Conservation (phyloP, 2,113 vertebrate species). For the Girardinichthys multiradiatus region DNA sequence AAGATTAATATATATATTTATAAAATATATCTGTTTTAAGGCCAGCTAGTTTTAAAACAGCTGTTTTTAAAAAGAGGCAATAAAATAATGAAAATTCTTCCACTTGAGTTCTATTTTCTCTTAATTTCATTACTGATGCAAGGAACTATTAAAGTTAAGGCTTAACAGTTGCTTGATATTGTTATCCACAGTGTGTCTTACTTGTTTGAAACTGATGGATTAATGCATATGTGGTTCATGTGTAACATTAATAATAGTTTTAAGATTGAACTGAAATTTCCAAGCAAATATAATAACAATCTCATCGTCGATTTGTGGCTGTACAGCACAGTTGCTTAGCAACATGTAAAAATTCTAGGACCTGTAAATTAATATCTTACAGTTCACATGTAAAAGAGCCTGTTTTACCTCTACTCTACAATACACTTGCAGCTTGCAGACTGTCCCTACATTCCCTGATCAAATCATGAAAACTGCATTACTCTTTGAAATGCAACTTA, state of each 20-base stretch:
- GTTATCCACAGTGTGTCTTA: background rate
- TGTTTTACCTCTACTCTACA: conserved; percentile 2
- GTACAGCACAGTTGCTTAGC: conserved; percentile 48
- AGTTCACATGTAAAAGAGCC: conserved; percentile 15
- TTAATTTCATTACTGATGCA: conserved; percentile 14
- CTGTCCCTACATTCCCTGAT: background rate
- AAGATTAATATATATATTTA: no score
- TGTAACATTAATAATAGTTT: background rate
- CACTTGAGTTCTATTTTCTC: background rate
- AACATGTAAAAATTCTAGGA: conserved; percentile 27
- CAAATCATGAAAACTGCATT: background rate
- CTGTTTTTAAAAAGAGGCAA: no score
- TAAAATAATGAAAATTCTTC: no score
- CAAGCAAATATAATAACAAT: background rate
- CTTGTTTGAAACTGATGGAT: background rate
- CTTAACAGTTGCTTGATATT: background rate
- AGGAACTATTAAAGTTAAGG: background rate
- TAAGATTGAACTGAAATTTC: conserved; percentile 2
- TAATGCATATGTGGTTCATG: background rate
- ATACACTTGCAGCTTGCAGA: background rate
- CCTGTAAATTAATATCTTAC: conserved; percentile 33
- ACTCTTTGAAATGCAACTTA: background rate
- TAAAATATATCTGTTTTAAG: no score
- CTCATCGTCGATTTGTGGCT: background rate
- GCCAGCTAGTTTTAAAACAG: no score